Conservation (phyloP, 2,113 vertebrate species). For the Amphiprion ocellaris region DNA sequence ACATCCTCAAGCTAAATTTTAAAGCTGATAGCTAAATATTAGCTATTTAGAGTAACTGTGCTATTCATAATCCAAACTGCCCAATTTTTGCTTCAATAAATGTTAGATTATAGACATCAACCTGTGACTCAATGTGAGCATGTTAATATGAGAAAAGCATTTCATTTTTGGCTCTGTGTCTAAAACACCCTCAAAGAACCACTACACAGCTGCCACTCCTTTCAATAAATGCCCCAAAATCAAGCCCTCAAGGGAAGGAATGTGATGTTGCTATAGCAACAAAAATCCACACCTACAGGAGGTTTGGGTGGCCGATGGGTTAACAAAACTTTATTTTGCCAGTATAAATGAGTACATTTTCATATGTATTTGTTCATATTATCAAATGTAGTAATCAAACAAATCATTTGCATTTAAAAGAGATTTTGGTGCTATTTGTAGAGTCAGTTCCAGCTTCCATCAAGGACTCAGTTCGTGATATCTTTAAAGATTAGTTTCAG, state of each 20-base stretch:
- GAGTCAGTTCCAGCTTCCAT: not conserved
- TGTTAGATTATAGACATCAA: too few relatives aligned
- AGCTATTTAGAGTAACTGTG: too few relatives aligned
- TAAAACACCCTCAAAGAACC: not conserved
- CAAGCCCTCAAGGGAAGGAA: not conserved
- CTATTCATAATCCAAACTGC: too few relatives aligned
- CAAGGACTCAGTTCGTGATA: constrained; percentile 3
- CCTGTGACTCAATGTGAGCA: too few relatives aligned
- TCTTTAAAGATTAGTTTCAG: constrained; percentile 14
- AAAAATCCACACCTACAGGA: not conserved
- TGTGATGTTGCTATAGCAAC: not conserved
- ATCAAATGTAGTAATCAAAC: not conserved
- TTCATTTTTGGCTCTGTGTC: not conserved
- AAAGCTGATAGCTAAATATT: too few relatives aligned
- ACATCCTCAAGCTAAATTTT: too few relatives aligned
- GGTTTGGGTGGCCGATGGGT: not conserved
- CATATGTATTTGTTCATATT: not conserved
- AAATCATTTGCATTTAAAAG: constrained; percentile 8
- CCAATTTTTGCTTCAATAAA: too few relatives aligned
- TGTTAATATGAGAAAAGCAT: not conserved
- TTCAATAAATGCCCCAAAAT: not conserved
- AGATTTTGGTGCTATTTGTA: not conserved
- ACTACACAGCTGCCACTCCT: not conserved
- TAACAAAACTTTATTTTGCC: constrained; percentile 7
- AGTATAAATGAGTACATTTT: not conserved